Base-by-base conservation (phyloP, 64 coral and sea anemone genomes). In the Trachythela sp. region DNA sequence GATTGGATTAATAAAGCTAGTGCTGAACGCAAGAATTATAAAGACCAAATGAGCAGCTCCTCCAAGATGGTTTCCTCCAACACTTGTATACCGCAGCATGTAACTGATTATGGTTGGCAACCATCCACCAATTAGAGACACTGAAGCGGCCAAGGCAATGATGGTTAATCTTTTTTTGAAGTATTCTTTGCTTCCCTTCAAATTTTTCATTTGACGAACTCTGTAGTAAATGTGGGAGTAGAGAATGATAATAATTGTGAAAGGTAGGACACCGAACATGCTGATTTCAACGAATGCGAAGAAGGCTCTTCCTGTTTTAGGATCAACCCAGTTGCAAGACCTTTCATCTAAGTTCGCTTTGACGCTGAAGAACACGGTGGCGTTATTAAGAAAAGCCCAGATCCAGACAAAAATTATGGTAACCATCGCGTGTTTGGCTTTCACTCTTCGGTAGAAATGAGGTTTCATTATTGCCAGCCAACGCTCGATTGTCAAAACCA, bases 401-500 rank as follows among this genome's bases (percentile, higher is more conserved):
- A 80, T 8, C 75, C 75, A 80, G 9, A 39, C 75, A 80, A 80
- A 30, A 9, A 35, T 39, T 0, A 80, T 80, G 8, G 37, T 8
- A 29, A 80, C 15, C 33, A 35, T 35, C 10, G 33, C 75, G 17
- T 80, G 75, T 35, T 39, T 80, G 9, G 31, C 1, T 30, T 35
- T 80, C 20, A 80, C 30, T 29, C 75, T 20, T 18, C 33, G 34
- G 30, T 80, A 80, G 8, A 39, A 29, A 30, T 80, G 75, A 34
- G 75, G 49, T 38, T 48, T 89, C 36, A 89, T 27, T 35, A 89
- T 59, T 76, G 40, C 48, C 27, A 80, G 36, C 64, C 76, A 49
- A 38, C 87, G 37, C 30, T 88, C 87, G 41, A 72, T 88, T 48
- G 76, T 50, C 64, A 80, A 40, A 40, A 39, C 38, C 39, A 89